Conservation (phyloP, 2,113 vertebrate species). For the Merops nubicus region DNA sequence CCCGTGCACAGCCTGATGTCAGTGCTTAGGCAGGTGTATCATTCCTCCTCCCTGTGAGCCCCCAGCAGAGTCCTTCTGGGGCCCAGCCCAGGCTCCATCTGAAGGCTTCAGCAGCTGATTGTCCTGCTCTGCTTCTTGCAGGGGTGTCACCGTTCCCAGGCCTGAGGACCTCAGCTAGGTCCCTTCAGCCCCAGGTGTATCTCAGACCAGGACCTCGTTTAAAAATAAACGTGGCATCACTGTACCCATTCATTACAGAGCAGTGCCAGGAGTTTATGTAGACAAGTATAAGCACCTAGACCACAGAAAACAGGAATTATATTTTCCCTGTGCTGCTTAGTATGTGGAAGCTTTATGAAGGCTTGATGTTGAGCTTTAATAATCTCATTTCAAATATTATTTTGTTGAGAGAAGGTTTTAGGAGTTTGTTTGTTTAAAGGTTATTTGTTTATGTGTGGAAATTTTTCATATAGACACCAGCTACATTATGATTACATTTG, state of each 20-base stretch:
- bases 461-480: background rate
- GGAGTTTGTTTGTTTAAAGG: background rate
- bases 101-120: background rate
- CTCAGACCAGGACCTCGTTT: background rate
- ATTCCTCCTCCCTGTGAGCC: background rate
- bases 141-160: accelerated
- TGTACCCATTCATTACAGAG: background rate
- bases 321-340: background rate
- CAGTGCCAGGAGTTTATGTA: background rate
- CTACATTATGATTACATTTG: background rate
- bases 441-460: background rate
- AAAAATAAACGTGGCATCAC: background rate
- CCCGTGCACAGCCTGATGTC: accelerated
- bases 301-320: background rate
- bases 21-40: background rate
- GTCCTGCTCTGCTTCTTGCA: background rate
- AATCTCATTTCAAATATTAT: background rate
- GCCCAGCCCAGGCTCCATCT: background rate
- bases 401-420: background rate
- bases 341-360: background rate
- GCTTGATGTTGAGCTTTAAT: background rate
- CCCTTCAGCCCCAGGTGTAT: background rate
- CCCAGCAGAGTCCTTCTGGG: background rate
- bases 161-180: background rate
- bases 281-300: background rate